Percentiles rank a stretch among this genome's conserved stretches.
These are phyloP conservation scores for Patella pellucida DNA, from an alignment of 2,888 invertebrate species.

Conservation along the genomic window DNA sequence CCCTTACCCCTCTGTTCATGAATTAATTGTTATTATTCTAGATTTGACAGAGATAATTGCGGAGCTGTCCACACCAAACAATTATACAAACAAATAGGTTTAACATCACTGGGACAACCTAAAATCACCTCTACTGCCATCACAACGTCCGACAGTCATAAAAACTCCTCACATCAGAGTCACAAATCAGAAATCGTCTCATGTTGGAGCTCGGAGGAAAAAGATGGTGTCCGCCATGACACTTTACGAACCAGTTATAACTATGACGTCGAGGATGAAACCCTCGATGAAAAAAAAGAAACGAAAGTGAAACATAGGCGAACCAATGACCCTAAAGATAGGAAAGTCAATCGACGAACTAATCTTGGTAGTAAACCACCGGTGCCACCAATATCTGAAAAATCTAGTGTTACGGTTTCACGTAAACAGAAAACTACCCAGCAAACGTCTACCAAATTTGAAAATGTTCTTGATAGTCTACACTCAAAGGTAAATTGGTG, in stretches of 20 bases:
- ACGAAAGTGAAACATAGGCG: not conserved
- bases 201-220: not conserved
- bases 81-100: constrained; percentile 47
- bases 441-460: not conserved
- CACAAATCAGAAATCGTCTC: not conserved
- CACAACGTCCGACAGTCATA: not conserved
- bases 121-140: not conserved
- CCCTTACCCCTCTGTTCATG: no score
- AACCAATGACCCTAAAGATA: not conserved
- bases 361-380: not conserved
- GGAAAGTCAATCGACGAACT: not conserved
- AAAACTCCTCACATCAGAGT: not conserved
- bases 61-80: constrained; percentile 45
- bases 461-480: constrained; percentile 1
- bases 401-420: not conserved
- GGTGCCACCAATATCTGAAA: not conserved
- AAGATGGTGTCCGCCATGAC: not conserved
- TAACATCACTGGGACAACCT: constrained; percentile 44
- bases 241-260: not conserved
- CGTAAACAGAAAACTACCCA: constrained; percentile 6
- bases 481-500: not conserved
- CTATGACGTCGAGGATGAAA: constrained; percentile 1
- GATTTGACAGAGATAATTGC: constrained; percentile 51
- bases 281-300: not conserved
- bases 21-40: constrained; percentile 26